Conservation (phyloP, 2,113 vertebrate genomes). For the Dipodomys merriami region DNA sequence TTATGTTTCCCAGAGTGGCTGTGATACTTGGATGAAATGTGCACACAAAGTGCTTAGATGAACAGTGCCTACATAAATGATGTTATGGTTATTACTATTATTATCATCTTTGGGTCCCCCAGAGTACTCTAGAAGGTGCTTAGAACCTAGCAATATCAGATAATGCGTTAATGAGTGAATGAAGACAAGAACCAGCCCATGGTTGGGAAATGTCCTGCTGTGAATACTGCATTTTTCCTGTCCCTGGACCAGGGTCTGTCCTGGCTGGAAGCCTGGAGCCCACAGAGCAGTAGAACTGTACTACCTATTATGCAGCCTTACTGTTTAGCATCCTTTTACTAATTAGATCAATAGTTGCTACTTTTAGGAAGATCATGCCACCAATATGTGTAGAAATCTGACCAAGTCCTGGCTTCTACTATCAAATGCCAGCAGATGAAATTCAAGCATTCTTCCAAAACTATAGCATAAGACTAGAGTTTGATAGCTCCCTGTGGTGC, state of each 20-base stretch:
- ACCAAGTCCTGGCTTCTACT: background rate
- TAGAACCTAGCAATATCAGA: background rate
- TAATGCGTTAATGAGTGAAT: background rate
- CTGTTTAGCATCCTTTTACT: background rate
- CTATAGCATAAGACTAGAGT: background rate
- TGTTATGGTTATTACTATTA: background rate
- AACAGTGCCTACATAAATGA: background rate
- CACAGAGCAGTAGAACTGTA: background rate
- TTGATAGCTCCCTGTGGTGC: background rate
- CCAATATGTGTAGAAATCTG: background rate
- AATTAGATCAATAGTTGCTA: background rate
- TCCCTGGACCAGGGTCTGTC: background rate
- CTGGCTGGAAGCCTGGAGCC: background rate
- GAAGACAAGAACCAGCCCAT: background rate
- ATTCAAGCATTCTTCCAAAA: background rate
- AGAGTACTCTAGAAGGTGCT: background rate
- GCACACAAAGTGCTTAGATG: background rate
- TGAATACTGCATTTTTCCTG: background rate
- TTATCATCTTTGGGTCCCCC: background rate
- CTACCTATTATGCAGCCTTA: background rate
- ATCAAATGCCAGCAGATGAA: conserved; percentile 18
- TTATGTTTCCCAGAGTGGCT: background rate
- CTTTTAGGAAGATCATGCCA: background rate
- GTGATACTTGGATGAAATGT: background rate
- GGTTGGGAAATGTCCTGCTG: background rate